Conservation (phyloP, 35 echinoderm and acorn worm species). For the Hemicentrotus pulcherrimus region DNA sequence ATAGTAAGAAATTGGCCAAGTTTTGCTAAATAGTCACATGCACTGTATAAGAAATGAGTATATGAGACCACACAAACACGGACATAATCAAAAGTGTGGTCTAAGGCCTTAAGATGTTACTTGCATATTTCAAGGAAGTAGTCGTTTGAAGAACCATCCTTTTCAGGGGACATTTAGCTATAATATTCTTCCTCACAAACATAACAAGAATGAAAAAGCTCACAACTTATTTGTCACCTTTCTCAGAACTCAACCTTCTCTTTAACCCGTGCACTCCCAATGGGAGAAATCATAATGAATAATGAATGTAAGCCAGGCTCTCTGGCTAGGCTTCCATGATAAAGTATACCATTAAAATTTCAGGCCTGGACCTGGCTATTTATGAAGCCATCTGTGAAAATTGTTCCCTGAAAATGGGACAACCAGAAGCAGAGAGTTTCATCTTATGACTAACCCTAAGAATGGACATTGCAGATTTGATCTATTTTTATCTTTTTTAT, state of each 20-base stretch:
- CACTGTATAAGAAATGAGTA: no score
- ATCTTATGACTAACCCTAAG: not conserved
- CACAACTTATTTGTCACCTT: no score
- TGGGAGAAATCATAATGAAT: not conserved
- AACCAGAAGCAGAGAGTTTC: not conserved
- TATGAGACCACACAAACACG: no score
- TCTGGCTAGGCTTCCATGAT: not conserved
- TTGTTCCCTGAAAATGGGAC: not conserved
- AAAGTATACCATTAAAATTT: conserved; percentile 43
- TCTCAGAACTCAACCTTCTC: not conserved
- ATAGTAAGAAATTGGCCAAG: no score
- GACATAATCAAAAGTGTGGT: no score
- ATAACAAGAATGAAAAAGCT: no score
- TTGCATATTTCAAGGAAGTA: no score
- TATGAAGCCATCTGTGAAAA: not conserved
- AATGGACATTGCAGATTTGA: not conserved
- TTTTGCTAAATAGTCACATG: no score
- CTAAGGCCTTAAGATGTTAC: no score
- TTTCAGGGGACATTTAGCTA: no score
- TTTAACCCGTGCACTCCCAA: not conserved
- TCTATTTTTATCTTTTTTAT: not conserved
- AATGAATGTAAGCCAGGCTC: not conserved
- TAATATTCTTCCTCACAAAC: no score
- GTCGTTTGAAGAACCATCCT: no score
- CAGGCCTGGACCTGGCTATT: not conserved